Base-by-base conservation (phyloP, 1,140 invertebrate species). In the Camponotus floridanus region DNA sequence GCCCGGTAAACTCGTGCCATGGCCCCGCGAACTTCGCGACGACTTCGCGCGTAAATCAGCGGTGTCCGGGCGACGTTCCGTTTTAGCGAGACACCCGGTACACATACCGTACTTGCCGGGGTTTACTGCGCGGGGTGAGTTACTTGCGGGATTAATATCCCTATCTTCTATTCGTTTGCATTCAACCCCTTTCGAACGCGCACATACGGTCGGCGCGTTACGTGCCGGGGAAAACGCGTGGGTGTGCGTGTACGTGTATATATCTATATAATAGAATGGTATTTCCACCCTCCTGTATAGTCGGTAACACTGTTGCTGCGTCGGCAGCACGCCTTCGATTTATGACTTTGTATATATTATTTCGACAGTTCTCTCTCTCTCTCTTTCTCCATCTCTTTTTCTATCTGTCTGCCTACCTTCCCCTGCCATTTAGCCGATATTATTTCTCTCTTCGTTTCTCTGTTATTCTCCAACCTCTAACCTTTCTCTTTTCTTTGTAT, bases 41-140 rank as follows among this genome's bases (percentile, higher is more conserved):
- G 92, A 93, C 92, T 92, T 91, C 61, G 87, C 45, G 74, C 90
- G 91, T 93, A 93, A 92, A 93, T 93, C 92, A 93, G 85, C 9
- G 59, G 83, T 36, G 87, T 85, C 85, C 42, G 42, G 86, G 73
- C 62, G 79, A 48, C 15, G 76, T 83, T 84, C 71, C 70, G 88
- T 92, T 92, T 92, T 88, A 91, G 79, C 73, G 78, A 76, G 79
- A 89, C 88, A 84, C 91, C 86, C 91, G 90, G 87, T 92, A 92
- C 86, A 92, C 85, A 78, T 87, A 85, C 74, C 81, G 67, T 80
- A 78, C 68, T 62, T 80, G 62, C 57, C 70, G 26, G 64, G 71
- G 79, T 74, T 78, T 51, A 55, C 59, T 21, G 61, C 64, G 57
- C 83, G 76, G 73, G 76, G 85, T 86, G 87, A 85, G 55, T 90